Conservation (phyloP, 2,113 vertebrate genomes). For the Panurus biarmicus region DNA sequence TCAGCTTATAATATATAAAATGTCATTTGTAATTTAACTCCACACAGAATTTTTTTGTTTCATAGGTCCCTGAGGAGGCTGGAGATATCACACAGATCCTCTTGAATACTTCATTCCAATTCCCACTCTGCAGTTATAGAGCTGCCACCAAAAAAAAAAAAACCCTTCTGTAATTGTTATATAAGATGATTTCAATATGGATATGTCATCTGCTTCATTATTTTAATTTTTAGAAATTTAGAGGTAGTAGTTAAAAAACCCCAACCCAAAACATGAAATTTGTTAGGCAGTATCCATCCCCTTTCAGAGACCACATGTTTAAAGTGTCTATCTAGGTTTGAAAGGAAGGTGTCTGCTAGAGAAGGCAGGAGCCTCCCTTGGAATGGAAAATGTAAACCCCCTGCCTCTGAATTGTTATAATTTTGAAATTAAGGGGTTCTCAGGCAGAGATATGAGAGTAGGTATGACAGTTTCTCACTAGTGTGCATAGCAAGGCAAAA, state of each 20-base stretch:
- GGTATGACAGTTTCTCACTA: not conserved
- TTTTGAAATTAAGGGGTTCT: not conserved
- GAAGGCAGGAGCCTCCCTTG: not conserved
- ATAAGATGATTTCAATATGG: not conserved
- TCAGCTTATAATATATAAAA: not conserved
- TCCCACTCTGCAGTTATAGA: not conserved
- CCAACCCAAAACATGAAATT: not conserved
- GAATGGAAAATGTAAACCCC: not conserved
- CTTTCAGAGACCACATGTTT: not conserved
- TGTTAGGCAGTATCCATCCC: not conserved
- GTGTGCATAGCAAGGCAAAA: not conserved
- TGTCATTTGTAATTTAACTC: not conserved
- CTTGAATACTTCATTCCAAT: not conserved
- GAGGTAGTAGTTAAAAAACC: accelerated
- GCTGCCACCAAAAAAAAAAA: not conserved
- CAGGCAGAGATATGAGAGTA: not conserved
- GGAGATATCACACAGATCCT: not conserved
- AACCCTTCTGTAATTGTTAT: not conserved
- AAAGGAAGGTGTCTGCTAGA: not conserved
- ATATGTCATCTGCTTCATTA: not conserved
- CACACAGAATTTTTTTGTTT: not conserved
- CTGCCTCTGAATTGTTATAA: not conserved
- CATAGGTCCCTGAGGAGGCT: not conserved
- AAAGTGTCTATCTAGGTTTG: not conserved
- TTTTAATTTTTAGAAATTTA: not conserved